Evolutionary conservation across 2,113 vertebrate genomes (phyloP), one percentile per base, ranked within the genome.

Genomic region (Cephalopholis sonnerati): DNA sequence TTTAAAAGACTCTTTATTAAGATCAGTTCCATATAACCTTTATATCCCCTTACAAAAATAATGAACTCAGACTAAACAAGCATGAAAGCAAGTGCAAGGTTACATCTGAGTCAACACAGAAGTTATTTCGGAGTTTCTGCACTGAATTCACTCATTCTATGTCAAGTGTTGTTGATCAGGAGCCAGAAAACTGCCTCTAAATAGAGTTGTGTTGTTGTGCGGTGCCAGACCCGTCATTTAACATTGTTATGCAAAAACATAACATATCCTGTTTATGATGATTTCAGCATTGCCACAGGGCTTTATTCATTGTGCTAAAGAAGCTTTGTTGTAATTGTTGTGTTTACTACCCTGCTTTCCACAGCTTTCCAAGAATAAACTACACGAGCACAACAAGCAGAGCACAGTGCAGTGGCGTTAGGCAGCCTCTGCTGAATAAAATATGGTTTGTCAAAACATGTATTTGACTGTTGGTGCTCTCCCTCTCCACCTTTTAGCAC

Each of bases 261-360:
- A 32, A 17, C 48, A 64, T 63, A 67, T 79, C 32, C 71, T 82
- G 78, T 70, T 81, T 48, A 53, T 67, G 44, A 44, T 67, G 29
- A 67, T 78, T 81, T 71, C 22, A 80, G 68, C 58, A 55, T 67
- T 36, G 64, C 65, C 41, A 57, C 55, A 5, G 69, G 81, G 74
- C 51, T 65, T 66, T 67, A 27, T 27, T 70, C 48, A 48, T 67
- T 67, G 68, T 81, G 78, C 13, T 36, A 20, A 55, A 57, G 77
- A 63, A 44, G 77, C 64, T 55, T 77, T 71, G 64, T 41, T 84
- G 53, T 69, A 79, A 79, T 77, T 65, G 62, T 69, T 69, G 18
- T 61, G 53, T 78, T 75, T 64, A 78, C 27, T 4, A 51, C 22
- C 2, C 44, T 70, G 69, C 58, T 62, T 77, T 68, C 41, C 72